Evolutionary conservation across 2,797 vertebrate genomes (phyloP).

Genomic region (Sparidentex hasta): DNA sequence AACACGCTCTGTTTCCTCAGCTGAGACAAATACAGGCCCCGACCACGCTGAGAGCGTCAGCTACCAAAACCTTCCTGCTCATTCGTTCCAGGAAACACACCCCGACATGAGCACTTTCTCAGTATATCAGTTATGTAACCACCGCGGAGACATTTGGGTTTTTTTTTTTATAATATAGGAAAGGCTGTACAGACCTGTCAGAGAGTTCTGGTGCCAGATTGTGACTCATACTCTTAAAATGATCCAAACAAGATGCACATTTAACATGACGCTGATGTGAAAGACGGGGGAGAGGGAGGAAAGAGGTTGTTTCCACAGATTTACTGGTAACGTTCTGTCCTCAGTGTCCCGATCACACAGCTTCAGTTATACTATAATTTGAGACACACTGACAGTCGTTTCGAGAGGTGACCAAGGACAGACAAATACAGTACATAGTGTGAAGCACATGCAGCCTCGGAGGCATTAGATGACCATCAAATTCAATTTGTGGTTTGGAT

Average conservation of each 20-base stretch:
- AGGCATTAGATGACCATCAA: background rate
- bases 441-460: background rate
- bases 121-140: constrained; percentile 30
- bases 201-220: background rate
- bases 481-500: constrained; percentile 3
- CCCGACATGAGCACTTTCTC: constrained; percentile 20
- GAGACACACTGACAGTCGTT: background rate
- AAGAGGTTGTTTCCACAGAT: too few relatives aligned
- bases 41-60: constrained; percentile 28
- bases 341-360: background rate
- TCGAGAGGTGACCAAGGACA: background rate
- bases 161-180: background rate
- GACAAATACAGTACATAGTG: background rate
- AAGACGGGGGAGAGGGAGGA: background rate
- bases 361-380: background rate
- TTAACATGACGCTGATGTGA: background rate
- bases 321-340: background rate
- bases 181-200: background rate
- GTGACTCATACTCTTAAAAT: background rate
- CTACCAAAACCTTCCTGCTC: constrained; percentile 49
- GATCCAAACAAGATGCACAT: background rate
- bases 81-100: constrained; percentile 44
- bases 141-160: background rate
- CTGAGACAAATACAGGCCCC: constrained; percentile 52
- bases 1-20: constrained; percentile 65